Evolutionary conservation across 2,113 vertebrate genomes (phyloP).

Genomic region (Gnathonemus longibarbis): DNA sequence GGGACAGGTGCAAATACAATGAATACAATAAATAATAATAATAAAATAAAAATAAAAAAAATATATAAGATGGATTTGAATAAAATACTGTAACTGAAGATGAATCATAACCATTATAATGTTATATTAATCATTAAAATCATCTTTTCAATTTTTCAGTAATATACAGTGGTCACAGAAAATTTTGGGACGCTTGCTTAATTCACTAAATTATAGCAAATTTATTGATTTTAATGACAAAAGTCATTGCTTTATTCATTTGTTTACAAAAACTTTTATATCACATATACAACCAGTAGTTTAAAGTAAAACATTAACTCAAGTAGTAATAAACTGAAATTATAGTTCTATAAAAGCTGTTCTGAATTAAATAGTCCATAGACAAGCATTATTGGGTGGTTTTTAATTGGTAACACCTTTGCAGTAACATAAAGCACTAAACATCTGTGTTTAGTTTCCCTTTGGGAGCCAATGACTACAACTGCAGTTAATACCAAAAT

Average conservation of each 20-base stretch:
- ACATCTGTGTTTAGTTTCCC: background rate
- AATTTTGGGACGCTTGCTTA: background rate
- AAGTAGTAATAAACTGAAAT: background rate
- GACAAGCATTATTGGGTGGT: background rate
- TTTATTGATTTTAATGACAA: background rate
- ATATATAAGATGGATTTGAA: background rate
- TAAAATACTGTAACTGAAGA: too few relatives aligned
- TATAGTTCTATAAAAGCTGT: background rate
- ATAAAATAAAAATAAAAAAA: background rate
- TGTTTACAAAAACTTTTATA: background rate
- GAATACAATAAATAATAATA: background rate
- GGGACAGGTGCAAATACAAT: background rate
- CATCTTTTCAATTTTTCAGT: too few relatives aligned
- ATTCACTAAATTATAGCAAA: background rate
- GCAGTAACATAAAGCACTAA: too few relatives aligned
- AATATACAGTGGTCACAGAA: too few relatives aligned
- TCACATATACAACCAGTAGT: background rate
- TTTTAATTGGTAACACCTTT: too few relatives aligned
- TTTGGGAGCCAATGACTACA: background rate
- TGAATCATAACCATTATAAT: too few relatives aligned
- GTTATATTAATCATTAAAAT: too few relatives aligned
- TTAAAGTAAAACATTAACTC: background rate
- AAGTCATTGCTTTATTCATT: background rate
- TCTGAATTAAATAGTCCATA: background rate
- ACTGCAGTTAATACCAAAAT: background rate